A percentile compares a stretch with the other conserved stretches of the same genome.
phyloP scores from a whole-genome alignment of 2,888 invertebrate genomes.

The Cephus spinipes region DNA sequence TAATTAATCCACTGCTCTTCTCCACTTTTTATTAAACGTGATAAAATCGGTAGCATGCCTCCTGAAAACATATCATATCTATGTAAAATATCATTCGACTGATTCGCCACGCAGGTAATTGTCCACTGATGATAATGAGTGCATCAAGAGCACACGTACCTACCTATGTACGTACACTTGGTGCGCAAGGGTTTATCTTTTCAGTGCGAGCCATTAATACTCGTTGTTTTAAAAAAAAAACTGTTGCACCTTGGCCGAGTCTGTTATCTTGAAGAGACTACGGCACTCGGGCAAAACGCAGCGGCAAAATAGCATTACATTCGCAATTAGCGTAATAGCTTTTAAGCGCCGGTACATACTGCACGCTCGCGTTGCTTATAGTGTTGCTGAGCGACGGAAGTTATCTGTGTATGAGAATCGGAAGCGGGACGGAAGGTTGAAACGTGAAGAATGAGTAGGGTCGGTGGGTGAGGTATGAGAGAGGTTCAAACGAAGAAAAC shows the following conservation, averaged over 20 bases:
- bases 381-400: neutral
- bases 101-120: neutral
- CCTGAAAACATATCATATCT: neutral
- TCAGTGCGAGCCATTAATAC: neutral
- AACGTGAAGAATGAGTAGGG: neutral
- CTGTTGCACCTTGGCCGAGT: neutral
- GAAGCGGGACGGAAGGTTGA: neutral
- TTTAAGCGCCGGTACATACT: neutral
- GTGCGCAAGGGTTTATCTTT: neutral
- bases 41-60: neutral
- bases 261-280: neutral
- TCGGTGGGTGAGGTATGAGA: neutral
- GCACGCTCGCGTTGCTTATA: neutral
- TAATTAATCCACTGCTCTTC: neutral
- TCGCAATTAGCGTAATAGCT: neutral
- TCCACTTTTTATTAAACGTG: neutral
- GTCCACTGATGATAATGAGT: neutral
- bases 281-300: neutral
- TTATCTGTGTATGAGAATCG: neutral
- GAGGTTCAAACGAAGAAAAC: neutral
- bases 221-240: neutral
- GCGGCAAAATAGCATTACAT: neutral
- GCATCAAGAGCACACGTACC: neutral
- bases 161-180: neutral
- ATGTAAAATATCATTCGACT: neutral